Base-by-base conservation (phyloP, 2,797 vertebrate genomes). In the Gallirallus australis region DNA sequence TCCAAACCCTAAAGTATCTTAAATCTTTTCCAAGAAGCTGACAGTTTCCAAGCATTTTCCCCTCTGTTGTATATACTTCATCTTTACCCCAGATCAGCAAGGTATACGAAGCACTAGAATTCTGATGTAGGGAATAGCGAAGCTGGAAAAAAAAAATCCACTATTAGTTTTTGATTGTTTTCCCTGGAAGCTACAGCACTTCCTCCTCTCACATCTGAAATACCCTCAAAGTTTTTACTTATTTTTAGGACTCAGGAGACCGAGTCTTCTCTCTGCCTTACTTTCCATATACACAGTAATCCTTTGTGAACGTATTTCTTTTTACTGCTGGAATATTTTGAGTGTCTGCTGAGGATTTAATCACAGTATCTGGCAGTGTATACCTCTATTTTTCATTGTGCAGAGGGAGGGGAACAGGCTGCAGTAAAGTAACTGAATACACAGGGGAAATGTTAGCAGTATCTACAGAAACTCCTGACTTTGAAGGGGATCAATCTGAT, bases 281-380 rank as follows among this genome's bases (percentile, higher is more conserved):
- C 31, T 73, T 89, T 89, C 48, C 57, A 80, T 21, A 82, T 19
- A 79, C 33, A 82, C n/a, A 68, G 60, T 37, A 93, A 80, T 76
- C 63, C 71, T 85, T 65, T 48, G 73, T 86, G 88, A 93, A 87
- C 57, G 61, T 76, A 66, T 18, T 93, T 94, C 70, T 83, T 95
- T 87, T 76, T 87, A 88, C 37, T 89, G 59, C 21, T 83, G 12
- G 53, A 88, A 25, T 69, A 91, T 76, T 95, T 82, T 69, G 42
- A 93, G 54, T 61, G 69, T 65, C 85, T 80, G 2, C 31, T 85
- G 91, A 82, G 81, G 66, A 87, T 75, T 92, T 92, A 70, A 78
- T 53, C 14, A 2, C 60, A 42, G 42, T 39, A 86, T 63, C 77
- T 82, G 42, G 50, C 61, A 81, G 66, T 1, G 2, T 12, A 52